A percentile compares a stretch with the other conserved stretches of the same genome.
These are phyloP conservation scores for Parauchenoglanis punctatus DNA, from an alignment of 2,797 vertebrate species.

Conservation along the genomic window DNA sequence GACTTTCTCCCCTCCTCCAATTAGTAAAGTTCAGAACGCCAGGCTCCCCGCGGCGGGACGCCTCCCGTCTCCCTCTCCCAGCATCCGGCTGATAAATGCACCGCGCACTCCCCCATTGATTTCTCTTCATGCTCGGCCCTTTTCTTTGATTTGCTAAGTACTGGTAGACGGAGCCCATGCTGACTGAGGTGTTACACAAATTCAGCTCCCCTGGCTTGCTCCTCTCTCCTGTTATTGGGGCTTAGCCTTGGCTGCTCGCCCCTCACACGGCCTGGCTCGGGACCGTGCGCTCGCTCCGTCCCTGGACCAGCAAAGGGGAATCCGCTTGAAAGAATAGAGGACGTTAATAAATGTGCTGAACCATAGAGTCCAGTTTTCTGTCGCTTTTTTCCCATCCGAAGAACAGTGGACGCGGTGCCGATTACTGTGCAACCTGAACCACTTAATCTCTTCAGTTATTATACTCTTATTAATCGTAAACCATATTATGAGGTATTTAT, in stretches of 20 bases:
- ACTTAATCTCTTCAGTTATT: background rate
- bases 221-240: background rate
- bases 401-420: background rate
- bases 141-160: constrained; percentile 73
- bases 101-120: constrained; percentile 69
- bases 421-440: background rate
- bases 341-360: background rate
- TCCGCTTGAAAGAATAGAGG: background rate
- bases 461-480: background rate
- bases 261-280: constrained; percentile 49
- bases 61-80: constrained; percentile 46
- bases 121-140: constrained; percentile 69
- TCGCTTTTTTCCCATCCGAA: background rate
- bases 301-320: constrained; percentile 42
- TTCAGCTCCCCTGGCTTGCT: constrained; percentile 35
- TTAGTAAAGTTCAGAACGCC: constrained; percentile 59
- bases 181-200: constrained; percentile 60
- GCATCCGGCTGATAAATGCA: constrained; percentile 61
- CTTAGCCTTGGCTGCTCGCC: constrained; percentile 9
- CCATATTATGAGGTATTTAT: too few relatives aligned
- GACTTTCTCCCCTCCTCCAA: constrained; percentile 57
- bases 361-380: background rate
- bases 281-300: constrained; percentile 67
- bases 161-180: constrained; percentile 57
- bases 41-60: constrained; percentile 44